phyloP scores from a whole-genome alignment of 2,113 vertebrate species.

The Ahaetulla prasina region DNA sequence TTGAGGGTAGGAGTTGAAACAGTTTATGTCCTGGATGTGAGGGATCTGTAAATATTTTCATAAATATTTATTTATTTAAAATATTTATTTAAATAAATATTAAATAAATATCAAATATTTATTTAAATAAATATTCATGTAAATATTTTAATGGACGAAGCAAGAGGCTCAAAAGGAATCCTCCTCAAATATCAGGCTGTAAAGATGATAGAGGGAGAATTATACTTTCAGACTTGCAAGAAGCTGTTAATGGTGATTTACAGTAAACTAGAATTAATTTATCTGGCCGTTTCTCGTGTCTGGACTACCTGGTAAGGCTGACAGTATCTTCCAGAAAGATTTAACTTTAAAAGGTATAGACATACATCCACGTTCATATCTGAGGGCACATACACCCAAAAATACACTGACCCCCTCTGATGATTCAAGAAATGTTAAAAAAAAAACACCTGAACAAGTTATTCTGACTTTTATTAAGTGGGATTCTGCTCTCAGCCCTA shows the following conservation, averaged over 20 bases:
- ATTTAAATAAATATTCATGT: too few relatives aligned
- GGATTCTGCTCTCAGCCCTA: neutral
- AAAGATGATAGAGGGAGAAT: neutral
- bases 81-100: too few relatives aligned
- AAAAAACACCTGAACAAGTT: neutral
- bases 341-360: neutral
- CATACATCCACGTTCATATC: neutral
- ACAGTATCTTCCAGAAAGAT: neutral
- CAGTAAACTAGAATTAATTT: neutral
- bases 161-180: neutral
- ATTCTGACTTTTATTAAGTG: neutral
- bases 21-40: too few relatives aligned
- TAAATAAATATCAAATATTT: too few relatives aligned
- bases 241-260: neutral
- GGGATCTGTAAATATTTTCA: too few relatives aligned
- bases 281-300: neutral
- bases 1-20: too few relatives aligned
- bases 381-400: neutral
- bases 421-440: conserved; percentile 32
- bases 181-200: neutral
- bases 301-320: neutral
- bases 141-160: neutral
- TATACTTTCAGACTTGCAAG: neutral
- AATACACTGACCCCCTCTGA: neutral
- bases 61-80: too few relatives aligned